Evolutionary conservation across 2,888 invertebrate genomes (phyloP).

Genomic region (Drosophila paranaensis): DNA sequence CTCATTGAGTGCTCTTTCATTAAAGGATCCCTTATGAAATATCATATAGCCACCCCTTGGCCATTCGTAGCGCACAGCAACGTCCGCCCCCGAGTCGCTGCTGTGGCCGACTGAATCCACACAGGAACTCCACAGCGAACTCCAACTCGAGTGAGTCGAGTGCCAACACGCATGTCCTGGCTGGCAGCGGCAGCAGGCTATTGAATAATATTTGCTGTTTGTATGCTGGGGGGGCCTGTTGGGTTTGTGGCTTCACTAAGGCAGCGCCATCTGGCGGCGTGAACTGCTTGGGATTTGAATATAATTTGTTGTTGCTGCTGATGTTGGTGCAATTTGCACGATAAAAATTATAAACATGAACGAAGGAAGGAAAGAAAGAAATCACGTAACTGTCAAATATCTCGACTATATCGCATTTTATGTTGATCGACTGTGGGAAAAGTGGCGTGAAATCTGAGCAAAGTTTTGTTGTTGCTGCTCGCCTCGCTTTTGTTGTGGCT

Average conservation of each 20-base stretch:
- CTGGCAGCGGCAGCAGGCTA: conserved; percentile 8
- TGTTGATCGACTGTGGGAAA: conserved; percentile 81
- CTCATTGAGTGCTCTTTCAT: too few species aligned
- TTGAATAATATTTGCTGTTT: conserved; percentile 9
- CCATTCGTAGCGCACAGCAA: conserved; percentile 13
- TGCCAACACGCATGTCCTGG: conserved; percentile 75
- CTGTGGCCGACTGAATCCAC: conserved; percentile 49
- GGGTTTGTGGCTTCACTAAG: conserved; percentile 69
- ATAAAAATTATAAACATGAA: conserved; percentile 37
- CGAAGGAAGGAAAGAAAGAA: conserved; percentile 63
- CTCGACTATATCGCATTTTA: conserved; percentile 73
- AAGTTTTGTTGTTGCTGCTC: conserved; percentile 37
- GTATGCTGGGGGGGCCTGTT: conserved; percentile 42
- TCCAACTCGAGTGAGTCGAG: conserved; percentile 15
- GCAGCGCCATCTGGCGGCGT: conserved; percentile 61
- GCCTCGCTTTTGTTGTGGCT: conserved; percentile 37
- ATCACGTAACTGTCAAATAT: conserved; percentile 83
- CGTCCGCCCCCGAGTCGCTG: conserved; percentile 47
- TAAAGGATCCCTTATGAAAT: neutral
- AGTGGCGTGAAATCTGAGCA: conserved; percentile 48
- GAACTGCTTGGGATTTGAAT: conserved; percentile 18
- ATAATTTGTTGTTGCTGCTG: conserved; percentile 18
- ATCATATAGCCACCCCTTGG: neutral
- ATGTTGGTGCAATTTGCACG: conserved; percentile 55
- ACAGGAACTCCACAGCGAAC: conserved; percentile 30